Base-by-base conservation (phyloP, 2,888 invertebrate species). In the Drosophila limbata region DNA sequence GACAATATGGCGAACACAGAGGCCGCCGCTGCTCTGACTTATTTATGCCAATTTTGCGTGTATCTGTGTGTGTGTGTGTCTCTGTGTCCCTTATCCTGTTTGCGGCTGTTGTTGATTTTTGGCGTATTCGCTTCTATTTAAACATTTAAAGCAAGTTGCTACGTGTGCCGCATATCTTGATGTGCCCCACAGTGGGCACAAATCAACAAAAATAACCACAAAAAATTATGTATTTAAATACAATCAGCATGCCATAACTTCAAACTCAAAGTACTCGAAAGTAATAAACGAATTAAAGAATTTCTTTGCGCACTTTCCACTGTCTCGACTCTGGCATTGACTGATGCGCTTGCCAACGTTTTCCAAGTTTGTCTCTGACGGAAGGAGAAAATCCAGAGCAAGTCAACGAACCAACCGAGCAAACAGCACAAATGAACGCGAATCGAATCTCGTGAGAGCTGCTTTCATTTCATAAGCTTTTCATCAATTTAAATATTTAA, bases 401-500 rank as follows among this genome's bases (percentile, higher is more conserved):
- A 63, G 53, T 50, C 62, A 56, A 63, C 62, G 63, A 72, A 69
- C 64, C 64, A 69, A 35, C 63, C 48, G 50, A 68, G 65, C 70
- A 61, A 39, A 57, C 48, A 51, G 65, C 70, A 51, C 68, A 83
- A 69, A 65, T 59, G 70, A 76, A 77, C 53, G 62, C 55, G 65
- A 69, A 57, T 59, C 69, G 39, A 71, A 67, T 69, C 88, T 70
- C 72, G 35, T 60, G 62, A 64, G 77, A 76, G 70, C 69, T 65
- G 60, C 45, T 83, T 88, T 80, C 72, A 85, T 84, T 84, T 84
- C 79, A 86, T 84, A 78, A 84, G 72, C 82, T 85, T 70, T 69
- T 80, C 84, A 80, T 75, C 88, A 88, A 88, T 88, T 88, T 84
- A 83, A 84, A 84, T 84, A 88, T 84, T 88, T 73, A 84, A 84